These are phyloP conservation scores for Oscarella lobularis DNA, from an alignment of 37 sponge, comb jelly and placozoan species.

Conservation along the genomic window DNA sequence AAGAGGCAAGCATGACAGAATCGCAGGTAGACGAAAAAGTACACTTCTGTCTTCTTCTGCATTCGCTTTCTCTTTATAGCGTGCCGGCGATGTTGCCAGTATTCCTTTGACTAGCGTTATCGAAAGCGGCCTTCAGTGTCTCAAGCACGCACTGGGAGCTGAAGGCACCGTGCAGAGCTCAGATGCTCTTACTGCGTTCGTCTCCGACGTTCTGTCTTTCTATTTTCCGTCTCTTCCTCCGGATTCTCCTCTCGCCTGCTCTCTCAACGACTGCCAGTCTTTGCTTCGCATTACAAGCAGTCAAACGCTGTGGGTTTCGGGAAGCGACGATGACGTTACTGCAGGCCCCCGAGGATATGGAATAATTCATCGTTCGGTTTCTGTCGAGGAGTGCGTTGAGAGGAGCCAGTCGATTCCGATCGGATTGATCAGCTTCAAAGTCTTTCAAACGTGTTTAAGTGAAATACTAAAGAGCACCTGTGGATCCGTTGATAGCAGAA, in stretches of 20 bases:
- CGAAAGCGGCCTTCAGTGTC: background rate
- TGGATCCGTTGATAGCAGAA: too few species aligned
- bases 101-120: background rate
- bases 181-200: background rate
- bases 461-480: too few species aligned
- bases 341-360: background rate
- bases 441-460: background rate
- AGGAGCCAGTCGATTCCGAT: background rate
- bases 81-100: background rate
- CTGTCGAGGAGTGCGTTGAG: background rate
- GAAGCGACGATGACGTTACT: background rate
- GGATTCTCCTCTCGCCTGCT: background rate
- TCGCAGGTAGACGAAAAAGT: too few species aligned
- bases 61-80: too few species aligned
- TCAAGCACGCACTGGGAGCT: background rate
- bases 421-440: background rate
- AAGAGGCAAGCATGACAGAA: background rate
- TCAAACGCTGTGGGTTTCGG: background rate
- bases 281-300: background rate
- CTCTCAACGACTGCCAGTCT: background rate
- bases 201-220: background rate
- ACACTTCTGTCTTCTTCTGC: too few species aligned
- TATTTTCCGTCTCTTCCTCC: constrained; percentile 1
- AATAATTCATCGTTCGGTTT: background rate
- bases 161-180: too few species aligned